Conservation (phyloP, 2,797 vertebrate species). For the Acanthurus leucopareius region DNA sequence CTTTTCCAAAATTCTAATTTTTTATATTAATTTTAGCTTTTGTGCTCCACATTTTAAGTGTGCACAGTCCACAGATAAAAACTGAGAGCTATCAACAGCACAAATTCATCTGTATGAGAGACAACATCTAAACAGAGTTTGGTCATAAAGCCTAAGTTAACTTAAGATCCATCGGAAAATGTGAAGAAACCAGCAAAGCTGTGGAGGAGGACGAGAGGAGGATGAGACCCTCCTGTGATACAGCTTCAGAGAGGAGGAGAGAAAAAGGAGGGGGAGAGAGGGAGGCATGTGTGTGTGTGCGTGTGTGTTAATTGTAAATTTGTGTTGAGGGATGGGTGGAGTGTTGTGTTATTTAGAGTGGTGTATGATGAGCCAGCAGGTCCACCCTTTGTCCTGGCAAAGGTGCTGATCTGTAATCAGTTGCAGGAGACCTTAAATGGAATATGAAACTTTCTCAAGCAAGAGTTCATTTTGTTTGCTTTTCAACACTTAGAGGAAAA, state of each 20-base stretch:
- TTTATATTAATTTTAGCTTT: background rate
- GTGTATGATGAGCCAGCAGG: slow-evolving; percentile 76
- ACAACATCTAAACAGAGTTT: background rate
- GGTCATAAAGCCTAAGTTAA: slow-evolving; percentile 5
- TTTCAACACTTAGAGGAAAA: slow-evolving; percentile 14
- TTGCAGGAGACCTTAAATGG: slow-evolving; percentile 63
- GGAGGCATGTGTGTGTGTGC: background rate
- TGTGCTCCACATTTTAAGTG: background rate
- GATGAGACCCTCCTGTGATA: slow-evolving; percentile 30
- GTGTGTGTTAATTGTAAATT: slow-evolving; percentile 38
- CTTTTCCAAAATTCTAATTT: background rate
- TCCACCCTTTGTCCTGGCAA: slow-evolving; percentile 78
- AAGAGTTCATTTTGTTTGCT: slow-evolving; percentile 14
- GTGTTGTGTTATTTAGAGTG: slow-evolving; percentile 53
- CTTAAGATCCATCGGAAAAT: slow-evolving; percentile 13
- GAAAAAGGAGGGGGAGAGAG: background rate
- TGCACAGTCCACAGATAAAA: background rate
- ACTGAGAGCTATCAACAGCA: background rate
- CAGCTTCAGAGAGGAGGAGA: slow-evolving; percentile 20
- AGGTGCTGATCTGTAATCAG: slow-evolving; percentile 69
- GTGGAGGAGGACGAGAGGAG: slow-evolving; percentile 4
- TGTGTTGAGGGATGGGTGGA: slow-evolving; percentile 63
- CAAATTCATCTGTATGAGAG: background rate
- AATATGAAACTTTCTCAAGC: slow-evolving; percentile 31
- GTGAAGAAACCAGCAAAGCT: slow-evolving; percentile 1